Evolutionary conservation across 2,888 invertebrate species (phyloP).

Genomic region (Anarsia innoxiella): DNA sequence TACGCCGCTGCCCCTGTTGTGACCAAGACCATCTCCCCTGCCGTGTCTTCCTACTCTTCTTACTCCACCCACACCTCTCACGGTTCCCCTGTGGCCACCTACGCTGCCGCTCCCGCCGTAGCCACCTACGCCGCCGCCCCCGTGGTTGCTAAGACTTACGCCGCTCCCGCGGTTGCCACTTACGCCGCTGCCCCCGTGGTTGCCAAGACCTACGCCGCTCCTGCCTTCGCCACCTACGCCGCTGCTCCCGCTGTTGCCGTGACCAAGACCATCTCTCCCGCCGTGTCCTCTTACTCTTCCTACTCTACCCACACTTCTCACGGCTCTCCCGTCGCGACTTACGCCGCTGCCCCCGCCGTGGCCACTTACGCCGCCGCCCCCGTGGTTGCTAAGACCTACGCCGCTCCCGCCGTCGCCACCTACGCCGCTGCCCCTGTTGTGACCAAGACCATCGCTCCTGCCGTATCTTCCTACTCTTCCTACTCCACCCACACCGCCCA

Average conservation of each 20-base stretch:
- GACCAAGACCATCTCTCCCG: slow-evolving; percentile 27
- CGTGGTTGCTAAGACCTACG: slow-evolving; percentile 24
- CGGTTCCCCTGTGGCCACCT: slow-evolving; percentile 23
- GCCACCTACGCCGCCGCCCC: slow-evolving; percentile 31
- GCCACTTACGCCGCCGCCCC: slow-evolving; percentile 55
- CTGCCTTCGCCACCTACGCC: slow-evolving; percentile 61
- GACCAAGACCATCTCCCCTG: slow-evolving; percentile 15
- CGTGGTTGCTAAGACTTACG: slow-evolving; percentile 30
- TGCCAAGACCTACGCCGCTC: slow-evolving; percentile 46
- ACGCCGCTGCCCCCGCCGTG: slow-evolving; percentile 37
- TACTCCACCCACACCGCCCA: slow-evolving; percentile 34
- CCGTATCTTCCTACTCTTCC: slow-evolving; percentile 31
- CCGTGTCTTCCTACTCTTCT: slow-evolving; percentile 20
- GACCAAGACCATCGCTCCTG: slow-evolving; percentile 26
- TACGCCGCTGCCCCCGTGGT: slow-evolving; percentile 28
- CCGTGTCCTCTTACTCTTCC: slow-evolving; percentile 28
- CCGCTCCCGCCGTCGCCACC: slow-evolving; percentile 25
- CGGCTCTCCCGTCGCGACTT: slow-evolving; percentile 33
- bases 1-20: slow-evolving; percentile 32
- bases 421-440: slow-evolving; percentile 28
- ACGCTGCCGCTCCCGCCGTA: slow-evolving; percentile 31
- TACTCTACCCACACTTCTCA: slow-evolving; percentile 41
- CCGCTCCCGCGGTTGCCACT: slow-evolving; percentile 43
- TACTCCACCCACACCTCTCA: slow-evolving; percentile 13
- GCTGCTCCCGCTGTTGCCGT: slow-evolving; percentile 33